phyloP scores from a whole-genome alignment of 2,888 invertebrate genomes.

The Lepidochrysops patricia region DNA sequence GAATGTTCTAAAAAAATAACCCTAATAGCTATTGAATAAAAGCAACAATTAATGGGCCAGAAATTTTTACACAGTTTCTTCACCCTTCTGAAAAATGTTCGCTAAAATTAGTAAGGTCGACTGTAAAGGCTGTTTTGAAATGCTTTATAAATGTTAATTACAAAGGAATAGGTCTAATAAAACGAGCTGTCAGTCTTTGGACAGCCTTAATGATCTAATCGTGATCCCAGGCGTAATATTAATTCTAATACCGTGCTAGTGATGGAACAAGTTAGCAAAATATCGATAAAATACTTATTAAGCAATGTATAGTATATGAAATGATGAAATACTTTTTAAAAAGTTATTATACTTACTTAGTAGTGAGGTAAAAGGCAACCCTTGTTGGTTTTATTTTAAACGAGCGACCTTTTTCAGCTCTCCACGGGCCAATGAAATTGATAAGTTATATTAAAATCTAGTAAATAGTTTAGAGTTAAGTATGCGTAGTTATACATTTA shows the following conservation, averaged over 20 bases:
- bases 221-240: conserved; percentile 18
- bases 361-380: too few species aligned
- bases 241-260: conserved; percentile 10
- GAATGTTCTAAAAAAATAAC: too few species aligned
- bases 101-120: background rate
- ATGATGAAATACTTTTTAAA: background rate
- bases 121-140: background rate
- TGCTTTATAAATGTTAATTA: conserved; percentile 9
- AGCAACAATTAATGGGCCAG: background rate
- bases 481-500: too few species aligned
- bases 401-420: too few species aligned
- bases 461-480: too few species aligned
- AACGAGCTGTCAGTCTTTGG: conserved; percentile 19
- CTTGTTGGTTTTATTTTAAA: too few species aligned
- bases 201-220: conserved; percentile 18
- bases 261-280: background rate
- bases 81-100: background rate
- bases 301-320: too few species aligned
- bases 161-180: conserved; percentile 15
- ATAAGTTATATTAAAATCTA: too few species aligned
- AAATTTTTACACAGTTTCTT: background rate
- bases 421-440: too few species aligned
- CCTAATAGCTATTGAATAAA: background rate
- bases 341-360: too few species aligned
- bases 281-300: background rate